These are phyloP conservation scores for Xiphias gladius DNA, from an alignment of 2,113 vertebrate species.

Conservation along the genomic window DNA sequence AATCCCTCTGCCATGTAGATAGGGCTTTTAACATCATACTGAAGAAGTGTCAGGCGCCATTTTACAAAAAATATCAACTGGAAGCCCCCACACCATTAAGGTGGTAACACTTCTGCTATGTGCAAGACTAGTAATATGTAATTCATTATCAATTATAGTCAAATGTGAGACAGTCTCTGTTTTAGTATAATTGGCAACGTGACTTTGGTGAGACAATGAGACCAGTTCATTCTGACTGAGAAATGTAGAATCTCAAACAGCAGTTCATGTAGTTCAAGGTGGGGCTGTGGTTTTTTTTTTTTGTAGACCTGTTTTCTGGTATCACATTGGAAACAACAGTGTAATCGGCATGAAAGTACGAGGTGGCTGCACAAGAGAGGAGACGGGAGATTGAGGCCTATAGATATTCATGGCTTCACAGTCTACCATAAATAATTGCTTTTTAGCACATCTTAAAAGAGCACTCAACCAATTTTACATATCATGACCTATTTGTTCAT, in stretches of 20 bases:
- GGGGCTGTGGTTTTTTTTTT: neutral
- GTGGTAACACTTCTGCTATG: neutral
- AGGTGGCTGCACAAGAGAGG: neutral
- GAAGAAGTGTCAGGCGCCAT: neutral
- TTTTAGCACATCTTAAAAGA: neutral
- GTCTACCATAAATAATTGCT: neutral
- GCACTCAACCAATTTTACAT: neutral
- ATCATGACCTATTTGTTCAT: neutral
- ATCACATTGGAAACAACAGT: neutral
- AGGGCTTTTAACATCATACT: neutral
- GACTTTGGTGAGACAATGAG: neutral
- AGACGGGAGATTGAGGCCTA: neutral
- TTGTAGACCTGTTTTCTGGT: neutral
- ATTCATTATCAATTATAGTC: neutral
- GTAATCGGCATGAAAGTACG: neutral
- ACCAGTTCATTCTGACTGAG: neutral
- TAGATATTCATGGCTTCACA: constrained; percentile 17
- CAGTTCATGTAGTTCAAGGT: neutral
- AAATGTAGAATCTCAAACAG: neutral
- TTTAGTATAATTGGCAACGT: neutral
- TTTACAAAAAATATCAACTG: neutral
- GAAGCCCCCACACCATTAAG: neutral
- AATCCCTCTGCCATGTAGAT: neutral
- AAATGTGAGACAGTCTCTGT: neutral
- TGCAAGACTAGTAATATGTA: neutral